Percentiles rank a stretch among this genome's conserved stretches.
These are phyloP conservation scores for Physeter macrocephalus DNA, from an alignment of 2,113 vertebrate species.

Conservation along the genomic window DNA sequence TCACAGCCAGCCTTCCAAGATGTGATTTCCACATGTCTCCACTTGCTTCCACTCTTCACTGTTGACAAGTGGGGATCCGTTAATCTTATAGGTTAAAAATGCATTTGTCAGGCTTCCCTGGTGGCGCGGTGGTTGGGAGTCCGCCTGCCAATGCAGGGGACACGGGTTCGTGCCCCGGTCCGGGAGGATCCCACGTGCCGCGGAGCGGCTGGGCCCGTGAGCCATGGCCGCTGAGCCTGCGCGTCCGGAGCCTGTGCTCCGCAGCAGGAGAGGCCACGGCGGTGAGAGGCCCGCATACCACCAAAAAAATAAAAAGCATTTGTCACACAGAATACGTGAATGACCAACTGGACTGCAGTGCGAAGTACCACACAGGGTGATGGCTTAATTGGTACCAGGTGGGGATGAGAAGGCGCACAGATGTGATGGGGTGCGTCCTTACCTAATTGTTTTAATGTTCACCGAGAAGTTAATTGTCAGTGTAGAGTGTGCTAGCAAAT, in stretches of 20 bases:
- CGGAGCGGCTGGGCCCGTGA: too few species aligned
- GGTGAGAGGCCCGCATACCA: too few species aligned
- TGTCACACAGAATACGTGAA: background rate
- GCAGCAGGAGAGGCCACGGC: too few species aligned
- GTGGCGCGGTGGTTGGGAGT: too few species aligned
- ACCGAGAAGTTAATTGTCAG: constrained; percentile 64
- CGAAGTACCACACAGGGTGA: background rate
- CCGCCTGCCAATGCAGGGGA: too few species aligned
- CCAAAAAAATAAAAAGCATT: too few species aligned
- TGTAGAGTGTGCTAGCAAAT: constrained; percentile 55
- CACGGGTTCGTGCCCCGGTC: too few species aligned
- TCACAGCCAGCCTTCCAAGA: background rate
- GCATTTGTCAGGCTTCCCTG: too few species aligned
- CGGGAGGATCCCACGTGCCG: too few species aligned
- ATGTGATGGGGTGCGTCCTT: constrained; percentile 46
- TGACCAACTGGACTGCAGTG: background rate
- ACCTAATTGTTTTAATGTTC: constrained; percentile 75
- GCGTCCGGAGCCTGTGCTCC: too few species aligned
- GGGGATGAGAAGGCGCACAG: constrained; percentile 17
- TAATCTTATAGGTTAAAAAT: background rate
- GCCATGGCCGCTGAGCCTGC: too few species aligned
- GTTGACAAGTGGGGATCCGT: background rate
- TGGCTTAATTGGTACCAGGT: constrained; percentile 61
- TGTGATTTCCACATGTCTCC: rapidly evolving
- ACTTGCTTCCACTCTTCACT: background rate